Conservation (phyloP, 2,113 vertebrate genomes). For the Atrichornis clamosus region DNA sequence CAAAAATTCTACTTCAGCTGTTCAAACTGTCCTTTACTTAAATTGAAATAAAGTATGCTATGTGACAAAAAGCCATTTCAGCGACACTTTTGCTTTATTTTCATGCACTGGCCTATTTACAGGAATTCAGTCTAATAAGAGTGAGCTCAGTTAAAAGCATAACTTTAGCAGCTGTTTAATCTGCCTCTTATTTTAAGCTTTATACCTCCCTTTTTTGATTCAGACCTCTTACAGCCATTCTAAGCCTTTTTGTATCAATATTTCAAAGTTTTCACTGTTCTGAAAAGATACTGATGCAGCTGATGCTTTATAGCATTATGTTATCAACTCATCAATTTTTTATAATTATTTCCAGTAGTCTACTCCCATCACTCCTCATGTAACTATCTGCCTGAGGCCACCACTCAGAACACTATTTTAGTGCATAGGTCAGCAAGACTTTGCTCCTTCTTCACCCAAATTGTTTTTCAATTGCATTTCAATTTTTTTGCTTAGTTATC, state of each 20-base stretch:
- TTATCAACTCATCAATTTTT: constrained; percentile 40
- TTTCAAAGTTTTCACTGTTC: neutral
- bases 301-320: neutral
- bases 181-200: neutral
- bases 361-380: constrained; percentile 19
- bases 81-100: neutral
- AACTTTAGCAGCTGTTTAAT: neutral
- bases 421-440: constrained; percentile 6
- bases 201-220: neutral
- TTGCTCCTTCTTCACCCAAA: neutral
- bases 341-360: constrained; percentile 32
- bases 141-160: neutral
- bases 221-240: neutral
- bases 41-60: neutral
- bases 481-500: neutral
- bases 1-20: neutral
- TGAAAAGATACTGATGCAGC: neutral
- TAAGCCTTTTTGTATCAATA: neutral
- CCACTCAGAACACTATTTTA: constrained; percentile 24
- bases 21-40: neutral
- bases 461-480: neutral
- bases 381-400: constrained; percentile 52
- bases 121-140: neutral
- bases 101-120: neutral
- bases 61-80: neutral